Evolutionary conservation across 2,888 invertebrate genomes (phyloP), one percentile per base, ranked within the genome.

Genomic region (Bedellia somnulentella): DNA sequence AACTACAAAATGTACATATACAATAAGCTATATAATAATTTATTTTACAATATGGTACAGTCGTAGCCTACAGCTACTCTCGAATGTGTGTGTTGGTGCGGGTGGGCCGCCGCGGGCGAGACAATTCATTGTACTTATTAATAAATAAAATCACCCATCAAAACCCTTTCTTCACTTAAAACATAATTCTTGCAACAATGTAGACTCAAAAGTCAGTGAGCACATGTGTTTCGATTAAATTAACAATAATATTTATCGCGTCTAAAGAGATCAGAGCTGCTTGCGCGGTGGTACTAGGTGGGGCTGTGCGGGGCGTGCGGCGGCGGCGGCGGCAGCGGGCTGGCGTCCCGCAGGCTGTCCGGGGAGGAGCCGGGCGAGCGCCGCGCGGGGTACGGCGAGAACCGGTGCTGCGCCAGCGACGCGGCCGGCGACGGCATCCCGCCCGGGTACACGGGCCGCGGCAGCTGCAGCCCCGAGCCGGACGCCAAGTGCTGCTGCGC

Each of bases 401-500:
- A 82, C 37, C 82, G 70, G 45, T 81, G 82, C 51, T 81, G 79
- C 27, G 81, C 67, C 42, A 82, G 57, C 15, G 37, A 21, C 9
- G 46, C 35, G 27, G 47, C 45, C 2, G 42, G 45, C 5, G 43
- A 39, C 3, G 52, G 40, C 22, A 57, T 44, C 5, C 57, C 55
- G 2, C 64, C 64, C 27, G 70, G 68, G 45, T 79, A 58, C 45
- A 78, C 70, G 11, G 81, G 78, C 38, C 79, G 57, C 43, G 66
- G 75, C 45, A 67, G 49, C 57, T 63, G 80, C 52, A 59, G 54
- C 38, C 77, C 61, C 33, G 78, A 55, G 36, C 79, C 56, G 2
- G 67, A 67, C 1, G 80, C 79, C 27, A 84, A 77, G 43, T 83
- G 82, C 46, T 84, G 84, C 45, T 86, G 85, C 30, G 85, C 85